Evolutionary conservation across 2,113 vertebrate species (phyloP), one percentile per base, ranked within the genome.

Genomic region (Dissostichus mawsoni): DNA sequence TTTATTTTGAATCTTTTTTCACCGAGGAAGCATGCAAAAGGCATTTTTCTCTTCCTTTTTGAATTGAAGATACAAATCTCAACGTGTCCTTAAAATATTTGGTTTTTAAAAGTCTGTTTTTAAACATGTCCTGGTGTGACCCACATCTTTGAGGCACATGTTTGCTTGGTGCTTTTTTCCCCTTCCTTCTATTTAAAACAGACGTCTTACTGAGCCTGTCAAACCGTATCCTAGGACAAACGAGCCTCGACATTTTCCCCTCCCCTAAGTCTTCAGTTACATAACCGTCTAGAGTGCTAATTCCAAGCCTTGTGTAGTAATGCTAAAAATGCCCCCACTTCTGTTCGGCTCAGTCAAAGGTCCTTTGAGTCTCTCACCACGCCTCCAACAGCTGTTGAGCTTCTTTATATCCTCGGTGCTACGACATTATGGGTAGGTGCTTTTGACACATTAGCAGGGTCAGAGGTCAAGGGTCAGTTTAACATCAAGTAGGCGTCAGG

Each of bases 301-400:
- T 6, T 20, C 59, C 16, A 18, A 41, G 23, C 13, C 36, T 55
- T n/a, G 8, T 64, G 52, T 53, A 55, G 5, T 58, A 36, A 41
- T 72, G 17, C 12, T 16, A 65, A 61, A 17, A 41, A 68, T 58
- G 12, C 55, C 50, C 11, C 41, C 41, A 66, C 17, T 23, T 55
- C 20, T 25, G 44, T 47, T 62, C 29, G 18, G 63, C 73, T 76
- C 57, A 51, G 16, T 8, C 76, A 25, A 14, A 76, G 41, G 50
- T 65, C 73, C 18, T 55, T 58, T 69, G 17, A 69, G 56, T 17
- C 52, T 25, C 25, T 29, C 50, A 16, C 23, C 33, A 73, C 57
- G 41, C 61, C 17, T 33, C 36, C 11, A 65, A 59, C 62, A 84
- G 68, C 78, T 86, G 84, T 64, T 81, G 36, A 69, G 44, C 57